Evolutionary conservation across 2,888 invertebrate species (phyloP).

Genomic region (Baccha elongata): DNA sequence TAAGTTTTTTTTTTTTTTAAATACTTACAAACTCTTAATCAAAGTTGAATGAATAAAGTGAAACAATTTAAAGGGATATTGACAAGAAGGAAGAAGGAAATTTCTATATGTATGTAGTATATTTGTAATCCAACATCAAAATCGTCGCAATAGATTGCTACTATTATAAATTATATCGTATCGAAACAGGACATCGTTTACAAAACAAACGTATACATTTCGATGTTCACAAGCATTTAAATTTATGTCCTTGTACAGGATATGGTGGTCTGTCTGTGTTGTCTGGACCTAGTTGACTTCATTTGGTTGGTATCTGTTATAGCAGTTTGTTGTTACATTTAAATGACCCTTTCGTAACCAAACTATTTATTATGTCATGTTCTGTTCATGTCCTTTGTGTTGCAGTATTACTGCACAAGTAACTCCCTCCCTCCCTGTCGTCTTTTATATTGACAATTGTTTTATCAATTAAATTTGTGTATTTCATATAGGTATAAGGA

Average conservation of each 20-base stretch:
- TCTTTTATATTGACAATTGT: constrained; percentile 10
- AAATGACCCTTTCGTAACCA: constrained; percentile 8
- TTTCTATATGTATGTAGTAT: not conserved
- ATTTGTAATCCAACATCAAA: constrained; percentile 23
- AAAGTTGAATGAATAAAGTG: constrained; percentile 43
- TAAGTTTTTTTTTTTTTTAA: not conserved
- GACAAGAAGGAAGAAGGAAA: constrained; percentile 17
- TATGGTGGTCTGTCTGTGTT: not conserved
- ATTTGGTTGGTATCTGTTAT: not conserved
- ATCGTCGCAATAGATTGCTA: constrained; percentile 20
- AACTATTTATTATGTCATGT: constrained; percentile 48
- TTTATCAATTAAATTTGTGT: constrained; percentile 20
- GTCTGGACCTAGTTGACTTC: constrained; percentile 6
- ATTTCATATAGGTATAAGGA: not conserved
- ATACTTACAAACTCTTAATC: constrained; percentile 14
- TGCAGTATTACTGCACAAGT: constrained; percentile 12
- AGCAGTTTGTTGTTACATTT: constrained; percentile 10
- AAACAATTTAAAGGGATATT: constrained; percentile 14
- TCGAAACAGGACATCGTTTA: not conserved
- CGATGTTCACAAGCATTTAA: constrained; percentile 6
- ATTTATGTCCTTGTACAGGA: constrained; percentile 9
- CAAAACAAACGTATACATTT: constrained; percentile 18
- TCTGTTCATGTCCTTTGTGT: constrained; percentile 35
- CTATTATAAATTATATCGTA: constrained; percentile 37
- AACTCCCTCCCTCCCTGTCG: not conserved